Base-by-base conservation (phyloP, 1,140 invertebrate genomes). In the Leptopilina boulardi region DNA sequence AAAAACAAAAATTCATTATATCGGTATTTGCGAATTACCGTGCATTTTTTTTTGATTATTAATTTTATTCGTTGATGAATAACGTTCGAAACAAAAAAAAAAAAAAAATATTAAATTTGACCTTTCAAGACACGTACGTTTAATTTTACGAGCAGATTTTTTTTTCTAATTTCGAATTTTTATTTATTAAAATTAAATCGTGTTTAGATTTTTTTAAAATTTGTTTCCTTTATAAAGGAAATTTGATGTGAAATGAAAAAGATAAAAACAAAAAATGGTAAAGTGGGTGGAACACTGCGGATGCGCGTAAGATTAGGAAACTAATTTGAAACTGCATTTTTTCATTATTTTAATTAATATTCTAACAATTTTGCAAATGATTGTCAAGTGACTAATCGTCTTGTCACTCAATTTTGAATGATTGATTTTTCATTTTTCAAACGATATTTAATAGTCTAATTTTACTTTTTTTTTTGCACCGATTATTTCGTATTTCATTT, bases 391-490 rank as follows among this genome's bases (percentile, higher is more conserved):
- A 66, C 59, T 66, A 66, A 66, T 59, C 21, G 21, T 23, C 8
- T 56, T 66, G 59, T 66, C 59, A 66, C 26, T 66, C 26, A 30
- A 3, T 30, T 38, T 59, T 13, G 23, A 30, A n/a, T 66, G 23
- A 30, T 15, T n/a, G n/a, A n/a, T 66, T 30, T 15, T 79, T 77
- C 77, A 74, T 74, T 85, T 83, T 81, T 82, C 66, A 81, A n/a
- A n/a, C n/a, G n/a, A n/a, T n/a, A n/a, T n/a, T 81, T 82, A 73
- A 77, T 85, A 82, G 86, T 77, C 75, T 84, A 79, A 79, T 26
- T 84, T 83, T n/a, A n/a, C n/a, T 85, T 83, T 82, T 70, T 87
- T 87, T 80, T 84, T 80, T 84, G 73, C 47, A 47, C 42, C 44
- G 3, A 75, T 80, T 82, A 42, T 81, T 80, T 87, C 70, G 73